phyloP scores from a whole-genome alignment of 2,888 invertebrate species.

The Anodontia alba region DNA sequence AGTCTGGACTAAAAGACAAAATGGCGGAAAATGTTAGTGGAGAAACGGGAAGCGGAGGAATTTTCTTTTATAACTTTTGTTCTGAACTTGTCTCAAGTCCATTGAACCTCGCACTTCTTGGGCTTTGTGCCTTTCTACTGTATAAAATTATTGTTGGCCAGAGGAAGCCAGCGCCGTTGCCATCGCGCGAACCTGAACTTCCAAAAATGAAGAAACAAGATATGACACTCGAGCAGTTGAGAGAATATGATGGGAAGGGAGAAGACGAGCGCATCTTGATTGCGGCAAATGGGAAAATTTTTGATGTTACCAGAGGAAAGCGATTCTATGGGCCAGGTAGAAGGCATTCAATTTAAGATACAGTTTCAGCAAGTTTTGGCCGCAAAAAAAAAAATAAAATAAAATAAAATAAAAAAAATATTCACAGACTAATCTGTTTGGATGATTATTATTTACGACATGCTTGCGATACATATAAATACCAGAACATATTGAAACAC shows the following conservation, averaged over 20 bases:
- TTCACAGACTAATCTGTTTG: not conserved
- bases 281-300: conserved; percentile 97
- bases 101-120: conserved; percentile 89
- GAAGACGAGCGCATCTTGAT: conserved; percentile 94
- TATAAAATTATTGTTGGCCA: conserved; percentile 89
- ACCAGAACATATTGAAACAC: too few species aligned
- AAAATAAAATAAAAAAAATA: too few species aligned
- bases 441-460: too few species aligned
- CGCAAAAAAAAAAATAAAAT: too few species aligned
- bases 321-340: conserved; percentile 97
- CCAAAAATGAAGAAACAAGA: conserved; percentile 94
- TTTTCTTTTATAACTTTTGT: conserved; percentile 64
- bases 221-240: conserved; percentile 94
- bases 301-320: conserved; percentile 95
- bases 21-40: conserved; percentile 64
- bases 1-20: conserved; percentile 42
- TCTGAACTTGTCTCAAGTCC: conserved; percentile 90
- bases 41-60: conserved; percentile 55
- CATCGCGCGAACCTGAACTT: conserved; percentile 87
- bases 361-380: too few species aligned
- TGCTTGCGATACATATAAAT: too few species aligned
- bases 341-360: too few species aligned
- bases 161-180: conserved; percentile 64
- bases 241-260: conserved; percentile 93
- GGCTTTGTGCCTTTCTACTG: conserved; percentile 89